A percentile compares a stretch with the other conserved stretches of the same genome.
Evolutionary conservation across 2,888 invertebrate genomes (phyloP).

Genomic region (Aporophyla lueneburgensis): DNA sequence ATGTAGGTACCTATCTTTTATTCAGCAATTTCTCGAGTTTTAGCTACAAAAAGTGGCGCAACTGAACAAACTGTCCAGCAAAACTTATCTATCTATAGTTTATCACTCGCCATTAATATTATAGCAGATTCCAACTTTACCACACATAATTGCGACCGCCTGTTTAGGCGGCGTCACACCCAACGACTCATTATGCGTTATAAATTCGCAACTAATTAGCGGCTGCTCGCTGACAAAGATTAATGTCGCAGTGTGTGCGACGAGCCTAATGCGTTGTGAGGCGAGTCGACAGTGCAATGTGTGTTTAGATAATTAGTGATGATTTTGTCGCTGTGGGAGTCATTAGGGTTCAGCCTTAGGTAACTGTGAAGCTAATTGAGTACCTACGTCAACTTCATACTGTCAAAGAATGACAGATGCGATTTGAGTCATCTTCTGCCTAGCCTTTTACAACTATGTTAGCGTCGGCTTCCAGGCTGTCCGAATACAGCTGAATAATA

Average conservation of each 20-base stretch:
- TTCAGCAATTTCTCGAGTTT: neutral
- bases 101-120: slow-evolving; percentile 8
- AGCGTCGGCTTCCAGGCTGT: too few species aligned
- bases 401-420: neutral
- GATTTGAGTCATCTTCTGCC: neutral
- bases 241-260: slow-evolving; percentile 69
- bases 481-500: too few species aligned
- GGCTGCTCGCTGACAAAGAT: slow-evolving; percentile 73
- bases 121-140: slow-evolving; percentile 29
- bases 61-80: too few species aligned
- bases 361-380: neutral
- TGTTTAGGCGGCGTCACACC: slow-evolving; percentile 59
- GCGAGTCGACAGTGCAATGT: slow-evolving; percentile 53
- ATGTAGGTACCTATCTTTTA: neutral
- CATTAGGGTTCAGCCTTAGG: slow-evolving; percentile 5
- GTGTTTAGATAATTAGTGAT: slow-evolving; percentile 49
- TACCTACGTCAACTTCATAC: neutral
- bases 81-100: neutral
- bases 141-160: slow-evolving; percentile 46
- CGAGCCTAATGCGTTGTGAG: slow-evolving; percentile 66
- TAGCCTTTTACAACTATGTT: too few species aligned
- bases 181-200: slow-evolving; percentile 69
- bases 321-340: slow-evolving; percentile 33
- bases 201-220: slow-evolving; percentile 77
- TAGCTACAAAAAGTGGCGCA: too few species aligned